Evolutionary conservation across 2,888 invertebrate species (phyloP).

Genomic region (Erebia aethiops): DNA sequence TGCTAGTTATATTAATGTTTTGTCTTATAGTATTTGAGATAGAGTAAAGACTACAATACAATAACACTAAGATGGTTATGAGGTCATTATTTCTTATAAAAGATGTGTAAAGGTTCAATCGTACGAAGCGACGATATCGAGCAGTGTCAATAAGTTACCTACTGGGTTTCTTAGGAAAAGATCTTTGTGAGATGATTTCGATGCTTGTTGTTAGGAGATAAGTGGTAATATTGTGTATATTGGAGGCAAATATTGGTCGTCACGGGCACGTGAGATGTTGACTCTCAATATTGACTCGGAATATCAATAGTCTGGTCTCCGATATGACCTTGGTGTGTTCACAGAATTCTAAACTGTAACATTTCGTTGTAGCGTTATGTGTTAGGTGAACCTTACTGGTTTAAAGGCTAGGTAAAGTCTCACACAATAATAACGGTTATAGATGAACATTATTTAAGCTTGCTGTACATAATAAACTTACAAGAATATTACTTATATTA

Average conservation of each 20-base stretch:
- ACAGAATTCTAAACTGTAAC: conserved; percentile 32
- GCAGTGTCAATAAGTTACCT: conserved; percentile 60
- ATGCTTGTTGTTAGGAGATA: conserved; percentile 74
- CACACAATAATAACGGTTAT: background rate
- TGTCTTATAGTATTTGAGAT: too few species aligned
- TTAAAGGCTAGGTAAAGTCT: background rate
- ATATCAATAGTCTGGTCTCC: conserved; percentile 68
- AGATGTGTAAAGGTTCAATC: conserved; percentile 46
- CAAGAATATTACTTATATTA: too few species aligned
- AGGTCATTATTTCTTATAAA: conserved; percentile 16
- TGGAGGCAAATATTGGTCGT: conserved; percentile 76
- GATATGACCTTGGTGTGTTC: conserved; percentile 64
- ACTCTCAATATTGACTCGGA: conserved; percentile 73
- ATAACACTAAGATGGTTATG: background rate
- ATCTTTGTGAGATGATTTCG: conserved; percentile 68
- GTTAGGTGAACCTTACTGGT: background rate
- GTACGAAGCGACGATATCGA: conserved; percentile 61
- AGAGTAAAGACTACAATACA: too few species aligned
- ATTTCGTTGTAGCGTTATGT: conserved; percentile 12
- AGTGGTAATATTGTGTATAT: conserved; percentile 80
- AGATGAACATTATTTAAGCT: background rate
- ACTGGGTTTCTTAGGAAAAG: conserved; percentile 57
- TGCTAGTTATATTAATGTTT: too few species aligned
- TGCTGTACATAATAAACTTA: background rate
- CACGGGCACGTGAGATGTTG: conserved; percentile 78